A percentile compares a stretch with the other conserved stretches of the same genome.
Evolutionary conservation across 2,888 invertebrate species (phyloP).

Genomic region (Hesperia comma): DNA sequence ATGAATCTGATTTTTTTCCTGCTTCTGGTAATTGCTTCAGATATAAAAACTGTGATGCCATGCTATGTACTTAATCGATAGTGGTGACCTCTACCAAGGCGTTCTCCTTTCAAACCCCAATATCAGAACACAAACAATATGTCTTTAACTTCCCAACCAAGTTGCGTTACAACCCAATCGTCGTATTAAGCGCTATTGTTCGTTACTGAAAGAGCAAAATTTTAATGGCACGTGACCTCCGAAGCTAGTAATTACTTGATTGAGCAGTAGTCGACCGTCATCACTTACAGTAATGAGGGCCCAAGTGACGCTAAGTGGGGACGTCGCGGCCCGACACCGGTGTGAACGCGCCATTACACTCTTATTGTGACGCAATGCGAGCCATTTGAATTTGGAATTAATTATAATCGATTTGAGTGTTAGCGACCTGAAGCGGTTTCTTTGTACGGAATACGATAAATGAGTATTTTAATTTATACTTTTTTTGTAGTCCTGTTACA

Average conservation of each 20-base stretch:
- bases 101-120: too few relatives aligned
- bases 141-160: not conserved
- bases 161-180: not conserved
- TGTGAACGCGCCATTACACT: constrained; percentile 71
- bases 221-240: constrained; percentile 54
- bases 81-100: too few relatives aligned
- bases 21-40: too few relatives aligned
- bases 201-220: constrained; percentile 39
- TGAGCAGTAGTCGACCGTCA: constrained; percentile 76
- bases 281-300: constrained; percentile 81
- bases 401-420: constrained; percentile 28
- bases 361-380: constrained; percentile 69
- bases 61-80: too few relatives aligned
- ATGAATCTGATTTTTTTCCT: too few relatives aligned
- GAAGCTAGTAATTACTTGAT: constrained; percentile 79
- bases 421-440: not conserved
- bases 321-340: constrained; percentile 63
- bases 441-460: not conserved
- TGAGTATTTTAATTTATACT: not conserved
- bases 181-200: constrained; percentile 25
- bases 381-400: constrained; percentile 63
- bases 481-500: too few relatives aligned
- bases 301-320: constrained; percentile 72
- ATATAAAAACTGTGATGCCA: too few relatives aligned
- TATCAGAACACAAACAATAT: not conserved